These are phyloP conservation scores for Arctia plantaginis DNA, from an alignment of 2,888 invertebrate species.

Conservation along the genomic window DNA sequence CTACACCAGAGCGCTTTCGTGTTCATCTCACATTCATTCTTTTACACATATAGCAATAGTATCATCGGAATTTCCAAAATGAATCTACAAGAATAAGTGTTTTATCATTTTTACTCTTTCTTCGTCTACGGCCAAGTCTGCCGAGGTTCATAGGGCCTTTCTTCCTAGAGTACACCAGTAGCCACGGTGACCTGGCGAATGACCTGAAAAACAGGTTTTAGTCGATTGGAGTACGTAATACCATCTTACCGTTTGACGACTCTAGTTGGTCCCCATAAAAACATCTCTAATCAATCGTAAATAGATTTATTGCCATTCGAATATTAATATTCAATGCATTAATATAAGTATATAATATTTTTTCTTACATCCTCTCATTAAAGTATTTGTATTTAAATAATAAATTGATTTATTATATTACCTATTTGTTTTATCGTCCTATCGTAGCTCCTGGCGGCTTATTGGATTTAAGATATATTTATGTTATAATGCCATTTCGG, in stretches of 20 bases:
- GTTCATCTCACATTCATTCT: background rate
- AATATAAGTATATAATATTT: background rate
- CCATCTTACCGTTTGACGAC: background rate
- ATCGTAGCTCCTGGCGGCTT: background rate
- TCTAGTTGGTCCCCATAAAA: background rate
- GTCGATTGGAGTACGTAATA: background rate
- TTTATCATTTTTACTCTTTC: background rate
- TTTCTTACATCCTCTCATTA: conserved; percentile 7
- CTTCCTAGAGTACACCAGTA: background rate
- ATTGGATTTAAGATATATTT: background rate
- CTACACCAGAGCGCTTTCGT: background rate
- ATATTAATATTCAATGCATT: background rate
- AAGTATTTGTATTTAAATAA: conserved; percentile 9
- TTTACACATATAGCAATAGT: background rate
- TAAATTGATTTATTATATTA: conserved; percentile 5
- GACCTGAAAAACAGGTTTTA: background rate
- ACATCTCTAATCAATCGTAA: background rate
- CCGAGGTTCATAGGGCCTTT: no score
- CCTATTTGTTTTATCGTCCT: background rate
- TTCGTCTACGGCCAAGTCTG: no score
- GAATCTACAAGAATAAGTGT: background rate
- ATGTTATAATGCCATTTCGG: background rate
- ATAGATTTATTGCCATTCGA: conserved; percentile 5
- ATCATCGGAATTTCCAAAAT: background rate
- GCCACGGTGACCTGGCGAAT: background rate